Evolutionary conservation across 2,888 invertebrate species (phyloP), one percentile per base, ranked within the genome.

Genomic region (Parnassius glacialis): DNA sequence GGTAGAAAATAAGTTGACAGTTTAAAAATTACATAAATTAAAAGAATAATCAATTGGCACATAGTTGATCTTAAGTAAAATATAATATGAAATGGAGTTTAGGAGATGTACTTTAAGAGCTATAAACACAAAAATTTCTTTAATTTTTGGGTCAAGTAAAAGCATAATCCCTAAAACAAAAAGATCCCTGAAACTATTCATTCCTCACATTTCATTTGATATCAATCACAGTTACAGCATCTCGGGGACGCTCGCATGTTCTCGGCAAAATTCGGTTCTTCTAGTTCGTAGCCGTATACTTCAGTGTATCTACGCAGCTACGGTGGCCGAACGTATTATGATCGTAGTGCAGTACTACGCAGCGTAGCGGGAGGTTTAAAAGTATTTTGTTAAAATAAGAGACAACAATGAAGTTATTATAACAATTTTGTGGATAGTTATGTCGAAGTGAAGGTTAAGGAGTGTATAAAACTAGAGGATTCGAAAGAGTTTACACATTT

Each of bases 181-280:
- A 88, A 80, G 80, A 82, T 78, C 78, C 76, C 76, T 74, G 74
- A 78, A 87, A 87, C 88, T 90, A 88, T 83, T 87, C 86, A 87
- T 89, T 89, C 82, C 84, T 88, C 84, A 88, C 88, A 90, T 90
- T 89, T 89, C 89, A 90, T 91, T 90, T 90, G 83, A 88, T 90
- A 90, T 91, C 90, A 90, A 91, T 91, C 90, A 90, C 88, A 75
- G 84, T 85, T 84, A 85, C 81, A 79, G 76, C 80, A 78, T 79
- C 78, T 87, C 86, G 87, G 83, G 64, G 58, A 65, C 61, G 67
- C 64, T 88, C 90, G 90, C 85, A 61, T 45, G 63, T 52, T 64
- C 62, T 90, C 90, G 90, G 83, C 59, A 59, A 70, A 70, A 68
- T 74, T 87, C 89, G 88, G 79, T 66, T 73, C 70, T 69, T 70